Evolutionary conservation across 2,113 vertebrate species (phyloP), one percentile per base, ranked within the genome.

Genomic region (Spea multiplicata): DNA sequence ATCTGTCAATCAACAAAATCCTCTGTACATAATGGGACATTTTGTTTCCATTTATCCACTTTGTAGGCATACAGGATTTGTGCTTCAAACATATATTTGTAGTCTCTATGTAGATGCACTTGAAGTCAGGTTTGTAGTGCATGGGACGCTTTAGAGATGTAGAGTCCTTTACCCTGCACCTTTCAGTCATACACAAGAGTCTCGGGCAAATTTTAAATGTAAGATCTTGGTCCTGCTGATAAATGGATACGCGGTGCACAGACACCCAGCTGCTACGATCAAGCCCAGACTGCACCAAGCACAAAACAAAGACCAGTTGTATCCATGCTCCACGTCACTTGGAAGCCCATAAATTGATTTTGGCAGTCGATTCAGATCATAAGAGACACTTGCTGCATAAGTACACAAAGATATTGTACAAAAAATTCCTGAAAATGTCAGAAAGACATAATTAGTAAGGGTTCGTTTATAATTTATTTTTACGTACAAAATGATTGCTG

Each of bases 361-460:
- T 0, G 93, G 93, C 72, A 91, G 91, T 44, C 95, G 91, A 75
- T 93, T 93, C 71, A 96, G 87, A 81, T 96, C 94, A 4, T 95
- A 95, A 76, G 91, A 92, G 82, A 94, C 81, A 8, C 94, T 96
- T 85, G 93, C 92, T 3, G 94, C 92, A 0, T 95, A 95, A 4
- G 93, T 94, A 74, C 94, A 95, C 82, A 95, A 87, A 53, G 94
- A 95, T 82, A 95, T 91, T 84, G 93, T 93, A 88, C 95, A 95
- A 88, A 97, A 96, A 81, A 95, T 93, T 55, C 93, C 95, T 96
- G 78, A 16, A 83, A 86, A 83, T 59, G 81, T 65, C 71, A 81
- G 74, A 72, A 2, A 79, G 14, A 44, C 17, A 57, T 10, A 12
- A 44, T 45, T 73, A 57, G n/a, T 53, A 14, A 1, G 30, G 30